Percentiles rank a stretch among this genome's conserved stretches.
These are phyloP conservation scores for Orientallactaga bullata DNA, from an alignment of 2,113 vertebrate genomes.

Conservation along the genomic window DNA sequence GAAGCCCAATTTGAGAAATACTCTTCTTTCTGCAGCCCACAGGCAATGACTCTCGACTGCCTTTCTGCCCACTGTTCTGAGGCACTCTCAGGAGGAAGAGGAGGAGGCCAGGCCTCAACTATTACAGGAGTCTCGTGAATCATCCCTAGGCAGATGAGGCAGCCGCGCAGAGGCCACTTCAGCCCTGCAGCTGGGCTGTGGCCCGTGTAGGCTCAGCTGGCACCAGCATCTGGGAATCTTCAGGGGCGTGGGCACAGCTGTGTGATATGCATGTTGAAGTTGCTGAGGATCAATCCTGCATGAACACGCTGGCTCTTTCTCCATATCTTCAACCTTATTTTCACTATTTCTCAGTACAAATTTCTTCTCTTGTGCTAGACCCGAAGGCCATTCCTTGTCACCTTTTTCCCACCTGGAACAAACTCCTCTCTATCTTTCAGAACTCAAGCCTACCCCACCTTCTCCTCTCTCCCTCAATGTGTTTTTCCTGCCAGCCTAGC, in stretches of 20 bases:
- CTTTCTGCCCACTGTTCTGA: neutral
- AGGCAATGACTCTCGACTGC: neutral
- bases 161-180: neutral
- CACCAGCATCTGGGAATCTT: neutral
- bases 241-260: neutral
- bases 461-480: accelerated
- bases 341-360: neutral
- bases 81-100: too few relatives aligned
- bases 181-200: neutral
- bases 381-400: neutral
- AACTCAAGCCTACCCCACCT: accelerated
- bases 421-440: neutral
- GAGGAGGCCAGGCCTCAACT: neutral
- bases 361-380: neutral
- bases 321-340: neutral
- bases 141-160: neutral
- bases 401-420: neutral
- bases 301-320: too few relatives aligned
- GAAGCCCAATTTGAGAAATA: neutral
- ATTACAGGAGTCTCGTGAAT: too few relatives aligned
- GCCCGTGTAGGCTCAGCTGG: neutral
- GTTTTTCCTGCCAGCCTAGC: neutral
- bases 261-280: accelerated
- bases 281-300: accelerated
- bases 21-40: neutral